Evolutionary conservation across 2,113 vertebrate species (phyloP).

Genomic region (Hymenochirus boettgeri): DNA sequence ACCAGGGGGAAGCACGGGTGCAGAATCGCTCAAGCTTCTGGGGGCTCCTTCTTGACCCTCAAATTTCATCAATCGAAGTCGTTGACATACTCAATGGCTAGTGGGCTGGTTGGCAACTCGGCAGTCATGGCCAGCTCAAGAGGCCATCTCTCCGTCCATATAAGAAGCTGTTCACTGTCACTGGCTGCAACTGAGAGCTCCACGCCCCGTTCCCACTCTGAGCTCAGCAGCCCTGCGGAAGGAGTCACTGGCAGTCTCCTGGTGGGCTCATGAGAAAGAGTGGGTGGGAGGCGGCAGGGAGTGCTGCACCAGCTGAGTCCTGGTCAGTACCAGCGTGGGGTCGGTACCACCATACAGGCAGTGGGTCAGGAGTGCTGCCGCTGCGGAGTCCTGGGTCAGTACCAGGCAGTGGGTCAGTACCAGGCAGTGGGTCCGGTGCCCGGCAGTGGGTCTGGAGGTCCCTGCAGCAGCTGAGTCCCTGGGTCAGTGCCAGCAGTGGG

Average conservation of each 20-base stretch:
- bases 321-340: no score
- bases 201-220: slow-evolving; percentile 42
- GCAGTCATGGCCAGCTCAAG: slow-evolving; percentile 92
- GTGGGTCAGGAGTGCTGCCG: not conserved
- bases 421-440: not conserved
- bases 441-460: not conserved
- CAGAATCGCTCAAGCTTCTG: slow-evolving; percentile 91
- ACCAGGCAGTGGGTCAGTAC: no score
- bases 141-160: slow-evolving; percentile 87
- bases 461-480: slow-evolving; percentile 4
- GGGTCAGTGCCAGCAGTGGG: no score
- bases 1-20: slow-evolving; percentile 85
- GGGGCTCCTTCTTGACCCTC: slow-evolving; percentile 97
- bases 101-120: slow-evolving; percentile 91
- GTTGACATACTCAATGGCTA: slow-evolving; percentile 98
- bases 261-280: not conserved
- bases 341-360: not conserved
- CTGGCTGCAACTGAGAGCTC: slow-evolving; percentile 50
- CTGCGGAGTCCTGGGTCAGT: not conserved
- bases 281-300: not conserved
- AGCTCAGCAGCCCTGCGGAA: slow-evolving; percentile 46
- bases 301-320: no score
- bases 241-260: slow-evolving; percentile 9
- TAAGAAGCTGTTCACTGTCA: slow-evolving; percentile 40
- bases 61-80: slow-evolving; percentile 99